Evolutionary conservation across 2,113 vertebrate genomes (phyloP).

Genomic region (Vanacampus margaritifer): DNA sequence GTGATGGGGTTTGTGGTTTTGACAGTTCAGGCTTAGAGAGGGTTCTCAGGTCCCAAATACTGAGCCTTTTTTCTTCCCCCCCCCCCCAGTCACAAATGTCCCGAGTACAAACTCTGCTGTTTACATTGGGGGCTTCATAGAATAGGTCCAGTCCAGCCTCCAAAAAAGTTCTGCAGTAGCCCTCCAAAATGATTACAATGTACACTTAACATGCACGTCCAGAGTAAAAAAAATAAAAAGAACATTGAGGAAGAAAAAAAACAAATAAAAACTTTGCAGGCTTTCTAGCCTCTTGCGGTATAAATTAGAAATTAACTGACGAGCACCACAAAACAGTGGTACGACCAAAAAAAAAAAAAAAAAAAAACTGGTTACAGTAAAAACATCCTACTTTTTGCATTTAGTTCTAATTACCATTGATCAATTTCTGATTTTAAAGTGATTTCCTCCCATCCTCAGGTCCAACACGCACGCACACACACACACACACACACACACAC

Average conservation of each 20-base stretch:
- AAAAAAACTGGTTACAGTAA: slow-evolving; percentile 24
- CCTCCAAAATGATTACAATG: slow-evolving; percentile 54
- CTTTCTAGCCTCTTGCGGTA: slow-evolving; percentile 39
- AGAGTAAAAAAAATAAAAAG: slow-evolving; percentile 37
- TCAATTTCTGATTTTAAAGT: slow-evolving; percentile 21
- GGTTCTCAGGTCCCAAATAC: slow-evolving; percentile 27
- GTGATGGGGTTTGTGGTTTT: slow-evolving; percentile 41
- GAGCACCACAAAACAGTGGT: slow-evolving; percentile 52
- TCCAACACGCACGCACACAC: slow-evolving; percentile 27
- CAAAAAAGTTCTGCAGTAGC: slow-evolving; percentile 40
- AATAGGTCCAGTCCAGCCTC: slow-evolving; percentile 49
- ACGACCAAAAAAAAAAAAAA: slow-evolving; percentile 23
- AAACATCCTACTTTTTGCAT: slow-evolving; percentile 37
- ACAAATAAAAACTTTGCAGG: slow-evolving; percentile 30
- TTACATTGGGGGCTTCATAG: slow-evolving; percentile 3
- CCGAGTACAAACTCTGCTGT: slow-evolving; percentile 20
- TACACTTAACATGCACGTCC: slow-evolving; percentile 73
- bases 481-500: slow-evolving; percentile 15
- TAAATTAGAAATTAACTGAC: slow-evolving; percentile 47
- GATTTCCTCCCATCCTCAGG: slow-evolving; percentile 26
- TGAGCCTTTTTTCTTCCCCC: slow-evolving; percentile 12
- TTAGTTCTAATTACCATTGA: slow-evolving; percentile 26
- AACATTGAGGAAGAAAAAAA: slow-evolving; percentile 11
- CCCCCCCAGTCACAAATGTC: slow-evolving; percentile 18
- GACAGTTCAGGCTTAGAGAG: slow-evolving; percentile 26